phyloP scores from a whole-genome alignment of 2,888 invertebrate genomes.

The Mesorhabditis spiculigera region DNA sequence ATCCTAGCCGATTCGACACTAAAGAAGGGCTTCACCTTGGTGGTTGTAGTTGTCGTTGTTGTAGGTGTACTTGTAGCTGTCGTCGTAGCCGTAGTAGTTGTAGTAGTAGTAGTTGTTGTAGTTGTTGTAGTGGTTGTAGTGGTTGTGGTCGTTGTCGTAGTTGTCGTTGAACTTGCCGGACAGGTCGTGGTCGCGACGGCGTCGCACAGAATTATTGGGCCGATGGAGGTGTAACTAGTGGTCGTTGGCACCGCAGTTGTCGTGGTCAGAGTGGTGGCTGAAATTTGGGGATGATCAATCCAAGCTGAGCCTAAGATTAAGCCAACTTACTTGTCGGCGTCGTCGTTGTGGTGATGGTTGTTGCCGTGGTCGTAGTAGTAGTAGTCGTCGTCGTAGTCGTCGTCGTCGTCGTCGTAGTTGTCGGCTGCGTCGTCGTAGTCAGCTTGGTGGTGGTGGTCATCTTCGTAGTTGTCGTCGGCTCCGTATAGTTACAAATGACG shows the following conservation, averaged over 20 bases:
- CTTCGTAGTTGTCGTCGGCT: neutral
- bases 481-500: conserved; percentile 4
- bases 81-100: neutral
- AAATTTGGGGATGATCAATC: no score
- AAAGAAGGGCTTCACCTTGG: no score
- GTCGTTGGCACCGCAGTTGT: no score
- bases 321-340: neutral
- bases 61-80: neutral
- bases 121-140: neutral
- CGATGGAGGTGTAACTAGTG: no score
- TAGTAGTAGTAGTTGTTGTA: neutral
- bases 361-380: neutral
- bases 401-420: conserved; percentile 1
- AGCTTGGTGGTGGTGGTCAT: neutral
- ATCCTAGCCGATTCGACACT: no score
- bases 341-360: neutral
- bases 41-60: conserved; percentile 1
- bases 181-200: neutral
- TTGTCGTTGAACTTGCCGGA: neutral
- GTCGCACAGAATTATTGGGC: no score
- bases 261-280: no score
- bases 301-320: no score
- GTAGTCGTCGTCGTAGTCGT: no score
- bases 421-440: neutral
- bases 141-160: neutral